These are phyloP conservation scores for Macaria notata DNA, from an alignment of 2,888 invertebrate genomes.

Conservation along the genomic window DNA sequence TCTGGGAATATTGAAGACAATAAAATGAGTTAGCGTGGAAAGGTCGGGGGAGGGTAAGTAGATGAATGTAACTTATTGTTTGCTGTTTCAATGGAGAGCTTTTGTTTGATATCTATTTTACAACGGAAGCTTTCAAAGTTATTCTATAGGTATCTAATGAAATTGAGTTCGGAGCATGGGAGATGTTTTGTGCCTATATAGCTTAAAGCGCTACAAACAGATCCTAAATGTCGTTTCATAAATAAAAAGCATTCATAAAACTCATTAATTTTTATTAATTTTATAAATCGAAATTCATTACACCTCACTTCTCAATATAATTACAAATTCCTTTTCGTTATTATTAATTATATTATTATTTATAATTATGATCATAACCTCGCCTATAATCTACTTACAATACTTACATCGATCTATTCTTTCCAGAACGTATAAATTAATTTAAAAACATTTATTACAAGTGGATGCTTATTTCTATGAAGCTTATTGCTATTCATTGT, in stretches of 20 bases:
- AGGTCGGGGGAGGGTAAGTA: conserved; percentile 44
- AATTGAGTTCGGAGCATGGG: too few relatives aligned
- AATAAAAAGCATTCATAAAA: conserved; percentile 59
- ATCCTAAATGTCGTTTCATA: background rate
- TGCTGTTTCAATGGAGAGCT: conserved; percentile 25
- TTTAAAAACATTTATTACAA: conserved; percentile 65
- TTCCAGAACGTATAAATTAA: conserved; percentile 66
- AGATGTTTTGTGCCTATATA: too few relatives aligned
- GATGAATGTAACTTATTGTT: conserved; percentile 53
- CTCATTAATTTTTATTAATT: conserved; percentile 81
- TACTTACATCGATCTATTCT: conserved; percentile 71
- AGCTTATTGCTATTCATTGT: conserved; percentile 72
- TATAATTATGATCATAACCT: conserved; percentile 67
- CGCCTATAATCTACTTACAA: conserved; percentile 63
- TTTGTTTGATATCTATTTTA: too few relatives aligned
- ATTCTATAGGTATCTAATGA: too few relatives aligned
- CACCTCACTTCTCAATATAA: conserved; percentile 68
- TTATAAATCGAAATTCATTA: conserved; percentile 82
- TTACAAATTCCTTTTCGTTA: conserved; percentile 79
- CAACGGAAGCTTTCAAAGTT: too few relatives aligned
- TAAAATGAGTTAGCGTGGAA: conserved; percentile 69
- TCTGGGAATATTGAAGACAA: conserved; percentile 82
- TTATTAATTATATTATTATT: conserved; percentile 73
- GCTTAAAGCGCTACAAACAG: too few relatives aligned
- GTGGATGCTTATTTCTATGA: conserved; percentile 46